Evolutionary conservation across 2,113 vertebrate genomes (phyloP), one percentile per base, ranked within the genome.

Genomic region (Grus americana): DNA sequence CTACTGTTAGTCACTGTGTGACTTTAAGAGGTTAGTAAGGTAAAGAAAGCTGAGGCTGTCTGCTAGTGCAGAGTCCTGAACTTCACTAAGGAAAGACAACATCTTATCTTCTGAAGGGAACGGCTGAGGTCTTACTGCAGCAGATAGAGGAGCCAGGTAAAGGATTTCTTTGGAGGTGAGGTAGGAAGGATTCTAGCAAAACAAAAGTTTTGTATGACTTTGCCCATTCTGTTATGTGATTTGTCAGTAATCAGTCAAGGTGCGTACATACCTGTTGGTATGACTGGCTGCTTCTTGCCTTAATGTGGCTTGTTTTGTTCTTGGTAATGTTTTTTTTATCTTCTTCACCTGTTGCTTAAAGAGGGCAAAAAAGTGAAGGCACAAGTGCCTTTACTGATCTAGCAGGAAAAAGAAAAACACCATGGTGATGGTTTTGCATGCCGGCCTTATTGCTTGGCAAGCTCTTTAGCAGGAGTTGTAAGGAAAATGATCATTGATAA

Each of bases 151-250:
- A 73, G 27, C 8, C 21, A 16, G 66, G n/a, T 79, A 17, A 29
- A 54, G 30, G n/a, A 17, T 50, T 50, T 65, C 12, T 54, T 34
- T 63, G 29, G 55, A 72, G 38, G 42, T 55, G 20, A 52, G 5
- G 12, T 57, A n/a, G 34, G 44, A 88, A 57, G 34, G n/a, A 34
- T 34, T 72, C 30, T 61, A 36, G 50, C 4, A 34, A 32, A 88
- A 27, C 9, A 52, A 36, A 71, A 50, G 3, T 7, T 1, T 44
- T 44, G 44, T 44, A 13, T 44, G 44, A 44, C 44, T 44, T 44
- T 15, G 12, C 11, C 3, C 5, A 3, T 42, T 49, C 11, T 2
- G 0, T 73, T 85, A 13, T 3, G 32, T 36, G 13, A 50, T 47
- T 85, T 55, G 13, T 65, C 49, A 36, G 13, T 89, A 38, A 75